These are phyloP conservation scores for Gisinianus flammeolus DNA, from an alignment of 2,888 invertebrate genomes.

Conservation along the genomic window DNA sequence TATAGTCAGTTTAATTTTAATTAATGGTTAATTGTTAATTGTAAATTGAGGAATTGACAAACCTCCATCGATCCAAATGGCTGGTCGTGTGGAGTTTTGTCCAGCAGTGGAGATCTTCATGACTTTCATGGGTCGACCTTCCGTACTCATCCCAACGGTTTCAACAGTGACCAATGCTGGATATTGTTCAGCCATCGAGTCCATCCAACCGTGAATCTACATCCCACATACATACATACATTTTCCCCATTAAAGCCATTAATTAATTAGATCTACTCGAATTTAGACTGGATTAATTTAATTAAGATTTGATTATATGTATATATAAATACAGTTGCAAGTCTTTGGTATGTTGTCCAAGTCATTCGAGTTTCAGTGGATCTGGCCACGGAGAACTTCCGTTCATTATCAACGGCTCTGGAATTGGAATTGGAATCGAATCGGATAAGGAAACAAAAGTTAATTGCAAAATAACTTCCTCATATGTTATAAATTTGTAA, in stretches of 20 bases:
- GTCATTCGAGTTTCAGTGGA: slow-evolving; percentile 42
- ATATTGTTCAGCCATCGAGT: slow-evolving; percentile 71
- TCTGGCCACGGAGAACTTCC: not conserved
- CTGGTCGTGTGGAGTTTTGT: slow-evolving; percentile 64
- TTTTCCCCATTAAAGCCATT: too few relatives aligned
- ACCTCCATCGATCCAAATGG: slow-evolving; percentile 67
- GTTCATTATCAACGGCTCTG: slow-evolving; percentile 21
- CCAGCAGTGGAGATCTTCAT: slow-evolving; percentile 61
- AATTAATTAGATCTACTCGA: not conserved
- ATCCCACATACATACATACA: too few relatives aligned
- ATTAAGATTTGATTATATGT: not conserved
- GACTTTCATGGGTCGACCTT: slow-evolving; percentile 69
- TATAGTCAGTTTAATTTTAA: too few relatives aligned
- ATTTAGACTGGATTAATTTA: not conserved
- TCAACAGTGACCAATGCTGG: slow-evolving; percentile 72
- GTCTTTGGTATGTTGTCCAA: slow-evolving; percentile 54
- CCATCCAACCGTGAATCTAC: slow-evolving; percentile 63
- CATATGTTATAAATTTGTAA: not conserved
- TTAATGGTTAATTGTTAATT: not conserved
- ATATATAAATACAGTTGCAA: slow-evolving; percentile 48
- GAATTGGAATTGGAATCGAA: not conserved
- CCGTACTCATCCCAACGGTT: slow-evolving; percentile 75
- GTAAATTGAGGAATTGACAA: slow-evolving; percentile 38
- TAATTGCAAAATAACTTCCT: not conserved
- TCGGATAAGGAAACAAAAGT: not conserved